Conservation (phyloP, 2,888 invertebrate species). For the Anorthoa munda region DNA sequence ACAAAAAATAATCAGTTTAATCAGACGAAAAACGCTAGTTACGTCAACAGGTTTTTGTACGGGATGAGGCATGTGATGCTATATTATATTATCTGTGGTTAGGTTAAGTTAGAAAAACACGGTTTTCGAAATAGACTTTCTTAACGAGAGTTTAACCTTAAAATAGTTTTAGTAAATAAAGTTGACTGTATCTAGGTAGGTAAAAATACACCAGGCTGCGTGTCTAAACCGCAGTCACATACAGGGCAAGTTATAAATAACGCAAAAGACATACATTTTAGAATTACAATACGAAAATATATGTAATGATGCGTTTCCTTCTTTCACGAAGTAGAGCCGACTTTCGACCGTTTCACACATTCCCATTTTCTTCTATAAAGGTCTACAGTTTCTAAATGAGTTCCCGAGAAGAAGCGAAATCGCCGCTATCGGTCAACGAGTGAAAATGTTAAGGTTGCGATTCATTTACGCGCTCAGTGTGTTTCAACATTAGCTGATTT, state of each 20-base stretch:
- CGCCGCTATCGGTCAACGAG: conserved; percentile 54
- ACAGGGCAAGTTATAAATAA: conserved; percentile 1
- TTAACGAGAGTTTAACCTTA: background rate
- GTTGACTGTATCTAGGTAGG: background rate
- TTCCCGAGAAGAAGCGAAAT: conserved; percentile 62
- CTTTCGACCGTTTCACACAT: conserved; percentile 48
- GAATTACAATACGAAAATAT: conserved; percentile 38
- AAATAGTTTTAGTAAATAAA: background rate
- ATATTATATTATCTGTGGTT: too few species aligned
- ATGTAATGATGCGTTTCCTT: conserved; percentile 31
- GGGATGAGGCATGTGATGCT: too few species aligned
- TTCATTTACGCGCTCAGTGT: conserved; percentile 33
- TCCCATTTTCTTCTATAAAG: conserved; percentile 45
- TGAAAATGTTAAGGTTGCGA: conserved; percentile 51
- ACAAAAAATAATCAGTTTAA: too few species aligned
- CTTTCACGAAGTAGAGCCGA: conserved; percentile 38
- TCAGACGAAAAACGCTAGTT: too few species aligned
- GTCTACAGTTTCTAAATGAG: conserved; percentile 48
- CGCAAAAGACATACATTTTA: conserved; percentile 5
- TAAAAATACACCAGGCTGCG: background rate
- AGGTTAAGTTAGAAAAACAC: background rate
- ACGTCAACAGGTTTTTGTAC: too few species aligned
- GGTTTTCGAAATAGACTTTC: too few species aligned
- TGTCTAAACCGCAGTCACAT: background rate
- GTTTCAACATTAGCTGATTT: too few species aligned